These are phyloP conservation scores for Melanotaenia trifasciata DNA, from an alignment of 2,797 vertebrate species.

Conservation along the genomic window DNA sequence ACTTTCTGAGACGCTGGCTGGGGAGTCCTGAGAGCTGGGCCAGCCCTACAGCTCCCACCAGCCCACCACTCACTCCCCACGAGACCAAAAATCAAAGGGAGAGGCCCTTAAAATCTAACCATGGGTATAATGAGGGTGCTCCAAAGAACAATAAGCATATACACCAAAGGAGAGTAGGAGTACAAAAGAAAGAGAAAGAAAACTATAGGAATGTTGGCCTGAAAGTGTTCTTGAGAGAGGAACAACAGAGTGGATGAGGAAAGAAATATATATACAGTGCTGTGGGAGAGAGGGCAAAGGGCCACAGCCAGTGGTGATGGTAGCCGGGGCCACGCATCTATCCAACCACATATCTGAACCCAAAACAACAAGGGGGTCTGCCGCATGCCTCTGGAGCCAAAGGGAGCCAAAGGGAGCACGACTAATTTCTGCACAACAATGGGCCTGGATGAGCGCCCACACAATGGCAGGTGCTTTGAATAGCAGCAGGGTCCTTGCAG, in stretches of 20 bases:
- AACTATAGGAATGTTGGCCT: conserved; percentile 70
- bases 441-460: conserved; percentile 81
- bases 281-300: conserved; percentile 70
- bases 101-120: conserved; percentile 82
- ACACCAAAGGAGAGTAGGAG: conserved; percentile 74
- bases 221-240: conserved; percentile 52
- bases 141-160: conserved; percentile 80
- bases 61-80: conserved; percentile 70
- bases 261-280: conserved; percentile 52
- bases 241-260: conserved; percentile 53
- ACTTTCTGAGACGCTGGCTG: conserved; percentile 77
- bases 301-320: conserved; percentile 77
- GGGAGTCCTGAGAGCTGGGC: conserved; percentile 73
- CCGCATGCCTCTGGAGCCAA: conserved; percentile 77
- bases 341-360: conserved; percentile 70
- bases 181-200: conserved; percentile 61
- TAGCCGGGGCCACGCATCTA: conserved; percentile 72
- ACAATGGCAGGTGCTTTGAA: conserved; percentile 87
- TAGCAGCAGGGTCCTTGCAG: conserved; percentile 81
- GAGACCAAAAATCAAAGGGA: conserved; percentile 81
- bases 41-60: conserved; percentile 74
- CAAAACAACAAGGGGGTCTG: conserved; percentile 84
- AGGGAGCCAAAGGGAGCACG: conserved; percentile 81
- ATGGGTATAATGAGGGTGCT: conserved; percentile 82
- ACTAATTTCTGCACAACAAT: conserved; percentile 85